Evolutionary conservation across 2,113 vertebrate genomes (phyloP).

Genomic region (Stigmatopora argus): DNA sequence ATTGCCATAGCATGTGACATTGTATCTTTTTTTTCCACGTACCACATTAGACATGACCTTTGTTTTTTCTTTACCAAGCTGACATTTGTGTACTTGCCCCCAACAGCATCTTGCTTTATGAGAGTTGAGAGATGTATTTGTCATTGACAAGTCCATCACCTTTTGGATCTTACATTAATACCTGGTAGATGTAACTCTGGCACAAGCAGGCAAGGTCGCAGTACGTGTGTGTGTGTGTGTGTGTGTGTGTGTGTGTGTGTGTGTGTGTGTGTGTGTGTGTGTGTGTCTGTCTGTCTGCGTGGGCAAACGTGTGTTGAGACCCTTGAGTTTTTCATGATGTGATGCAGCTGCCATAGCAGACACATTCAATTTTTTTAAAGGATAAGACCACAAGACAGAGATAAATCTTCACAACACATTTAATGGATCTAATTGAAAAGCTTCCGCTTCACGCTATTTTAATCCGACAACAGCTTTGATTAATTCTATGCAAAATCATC

Average conservation of each 20-base stretch:
- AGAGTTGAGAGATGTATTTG: conserved; percentile 29
- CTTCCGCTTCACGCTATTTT: conserved; percentile 5
- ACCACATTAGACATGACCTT: conserved; percentile 2
- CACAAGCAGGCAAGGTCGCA: conserved; percentile 37
- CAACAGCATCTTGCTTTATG: conserved; percentile 30
- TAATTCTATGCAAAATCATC: neutral
- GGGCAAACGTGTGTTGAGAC: conserved; percentile 48
- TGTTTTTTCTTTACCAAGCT: conserved; percentile 6
- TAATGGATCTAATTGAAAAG: neutral
- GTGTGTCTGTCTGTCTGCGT: neutral
- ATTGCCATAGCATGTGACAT: neutral
- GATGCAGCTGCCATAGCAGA: conserved; percentile 2
- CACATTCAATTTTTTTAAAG: neutral
- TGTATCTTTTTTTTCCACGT: neutral
- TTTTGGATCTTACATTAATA: conserved; percentile 24
- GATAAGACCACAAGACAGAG: neutral
- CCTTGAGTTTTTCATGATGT: conserved; percentile 48
- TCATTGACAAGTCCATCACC: conserved; percentile 16
- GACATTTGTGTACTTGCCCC: conserved; percentile 21
- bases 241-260: neutral
- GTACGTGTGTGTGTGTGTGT: neutral
- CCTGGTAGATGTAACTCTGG: conserved; percentile 25
- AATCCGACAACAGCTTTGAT: neutral
- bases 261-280: conserved; percentile 35
- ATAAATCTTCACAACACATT: neutral